Base-by-base conservation (phyloP, 30 jellyfish, hydroid and myxozoan species). In the Turritopsis dohrnii region DNA sequence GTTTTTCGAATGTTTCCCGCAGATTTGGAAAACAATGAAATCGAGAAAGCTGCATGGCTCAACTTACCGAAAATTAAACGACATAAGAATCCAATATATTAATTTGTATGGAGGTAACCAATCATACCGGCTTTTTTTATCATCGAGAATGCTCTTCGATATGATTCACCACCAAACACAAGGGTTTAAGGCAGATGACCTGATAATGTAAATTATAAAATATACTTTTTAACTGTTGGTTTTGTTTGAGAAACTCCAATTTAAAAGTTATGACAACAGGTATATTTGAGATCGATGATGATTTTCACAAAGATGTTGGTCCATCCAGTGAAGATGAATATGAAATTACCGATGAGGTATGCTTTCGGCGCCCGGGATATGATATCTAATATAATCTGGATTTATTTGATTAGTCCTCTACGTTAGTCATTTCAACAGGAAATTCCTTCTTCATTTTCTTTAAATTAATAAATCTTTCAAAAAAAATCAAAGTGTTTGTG, bases 261-360 rank as follows among this genome's bases (percentile, higher is more conserved):
- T 69, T n/a, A 19, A 69, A 26, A 72, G 84, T 28, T 18, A 91
- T 91, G 97, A 92, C 96, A 52, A 71, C 99, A 71, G 99, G 83
- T 54, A 96, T 94, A 76, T 94, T 94, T 83, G 95, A 88, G 79
- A 94, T 94, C 41, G 99, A 94, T 54, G 99, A 69, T 27, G 94
- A 94, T 52, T 94, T 94, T 80, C 90, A 87, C 66, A 90, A 88
- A 72, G 96, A 94, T 52, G 95, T 80, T 24, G 92, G 88, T 21
- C 74, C 94, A 21, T 91, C 85, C 82, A 87, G 96, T 91, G 99
- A 94, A 31, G 99, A 94, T 20, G 99, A 94, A 71, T 94, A 89
- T 74, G 99, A 94, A 75, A 71, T 94, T 29, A 65, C 93, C 4
- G 94, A 89, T 79, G 99, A 92, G 94, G 97, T 92, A 65, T n/a